A percentile compares a stretch with the other conserved stretches of the same genome.
Evolutionary conservation across 1,140 invertebrate genomes (phyloP).

Genomic region (Zaprionus nigranus): DNA sequence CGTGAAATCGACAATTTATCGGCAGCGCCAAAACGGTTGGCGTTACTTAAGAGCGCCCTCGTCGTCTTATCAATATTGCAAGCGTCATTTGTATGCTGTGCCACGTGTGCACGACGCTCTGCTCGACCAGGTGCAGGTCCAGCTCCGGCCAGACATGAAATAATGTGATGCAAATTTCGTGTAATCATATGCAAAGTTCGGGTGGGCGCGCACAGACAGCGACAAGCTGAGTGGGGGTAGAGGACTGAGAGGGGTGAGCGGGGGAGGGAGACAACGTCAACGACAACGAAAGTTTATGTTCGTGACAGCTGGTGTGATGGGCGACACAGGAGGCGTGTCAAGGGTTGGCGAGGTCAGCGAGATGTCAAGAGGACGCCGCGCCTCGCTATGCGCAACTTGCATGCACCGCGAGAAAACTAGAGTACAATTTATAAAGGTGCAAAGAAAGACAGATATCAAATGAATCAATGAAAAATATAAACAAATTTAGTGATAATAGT

Average conservation of each 20-base stretch:
- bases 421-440: not conserved
- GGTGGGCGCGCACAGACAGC: constrained; percentile 36
- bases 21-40: constrained; percentile 31
- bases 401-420: constrained; percentile 19
- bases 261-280: constrained; percentile 1
- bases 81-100: constrained; percentile 69
- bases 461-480: too few species aligned
- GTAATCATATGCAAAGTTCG: constrained; percentile 79
- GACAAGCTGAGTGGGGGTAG: not conserved
- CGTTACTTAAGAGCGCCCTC: constrained; percentile 36
- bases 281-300: constrained; percentile 64
- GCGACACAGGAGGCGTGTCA: constrained; percentile 52
- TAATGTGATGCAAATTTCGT: constrained; percentile 78
- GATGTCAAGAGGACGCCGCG: constrained; percentile 55
- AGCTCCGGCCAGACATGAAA: constrained; percentile 54
- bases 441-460: too few species aligned
- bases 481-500: not conserved
- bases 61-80: constrained; percentile 72
- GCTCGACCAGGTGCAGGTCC: constrained; percentile 2
- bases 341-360: constrained; percentile 69
- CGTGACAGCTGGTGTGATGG: constrained; percentile 51
- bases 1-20: constrained; percentile 45
- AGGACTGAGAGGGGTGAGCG: not conserved
- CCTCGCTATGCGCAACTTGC: constrained; percentile 1
- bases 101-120: constrained; percentile 55